A percentile compares a stretch with the other conserved stretches of the same genome.
phyloP scores from a whole-genome alignment of 2,797 vertebrate species.

The Pseudopleuronectes americanus region DNA sequence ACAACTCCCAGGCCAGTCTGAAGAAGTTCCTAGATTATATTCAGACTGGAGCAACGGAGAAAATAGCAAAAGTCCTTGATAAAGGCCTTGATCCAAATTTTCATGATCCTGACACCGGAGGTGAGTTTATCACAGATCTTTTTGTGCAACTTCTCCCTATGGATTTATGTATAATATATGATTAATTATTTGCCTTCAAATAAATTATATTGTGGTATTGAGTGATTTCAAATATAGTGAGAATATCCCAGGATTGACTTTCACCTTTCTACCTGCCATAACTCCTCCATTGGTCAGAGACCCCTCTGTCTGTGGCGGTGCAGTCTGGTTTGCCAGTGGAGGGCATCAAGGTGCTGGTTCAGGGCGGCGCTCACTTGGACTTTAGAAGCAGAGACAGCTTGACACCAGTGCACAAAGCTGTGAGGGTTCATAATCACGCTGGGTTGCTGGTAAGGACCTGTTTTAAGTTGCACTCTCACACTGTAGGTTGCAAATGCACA shows the following conservation, averaged over 20 bases:
- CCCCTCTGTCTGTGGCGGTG: slow-evolving; percentile 88
- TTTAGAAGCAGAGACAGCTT: slow-evolving; percentile 90
- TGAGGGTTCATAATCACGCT: slow-evolving; percentile 86
- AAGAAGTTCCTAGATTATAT: slow-evolving; percentile 93
- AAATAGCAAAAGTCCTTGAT: slow-evolving; percentile 89
- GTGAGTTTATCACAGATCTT: slow-evolving; percentile 73
- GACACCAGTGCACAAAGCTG: slow-evolving; percentile 90
- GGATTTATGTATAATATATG: too few relatives aligned
- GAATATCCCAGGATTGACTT: neutral
- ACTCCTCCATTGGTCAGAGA: slow-evolving; percentile 79
- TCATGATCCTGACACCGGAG: slow-evolving; percentile 91
- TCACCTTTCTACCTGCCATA: neutral
- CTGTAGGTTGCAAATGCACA: slow-evolving; percentile 5
- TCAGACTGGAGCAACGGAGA: slow-evolving; percentile 88
- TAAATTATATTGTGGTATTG: neutral
- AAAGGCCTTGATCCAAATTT: slow-evolving; percentile 95
- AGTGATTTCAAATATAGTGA: neutral
- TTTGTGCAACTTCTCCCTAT: neutral
- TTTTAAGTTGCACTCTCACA: slow-evolving; percentile 6
- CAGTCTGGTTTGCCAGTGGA: slow-evolving; percentile 86
- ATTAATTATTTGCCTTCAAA: neutral
- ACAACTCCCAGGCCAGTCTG: slow-evolving; percentile 85
- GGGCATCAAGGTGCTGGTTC: slow-evolving; percentile 87
- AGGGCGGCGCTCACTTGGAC: slow-evolving; percentile 92
- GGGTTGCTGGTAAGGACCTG: slow-evolving; percentile 86